Evolutionary conservation across 2,888 invertebrate genomes (phyloP).

Genomic region (Thelaira solivaga): DNA sequence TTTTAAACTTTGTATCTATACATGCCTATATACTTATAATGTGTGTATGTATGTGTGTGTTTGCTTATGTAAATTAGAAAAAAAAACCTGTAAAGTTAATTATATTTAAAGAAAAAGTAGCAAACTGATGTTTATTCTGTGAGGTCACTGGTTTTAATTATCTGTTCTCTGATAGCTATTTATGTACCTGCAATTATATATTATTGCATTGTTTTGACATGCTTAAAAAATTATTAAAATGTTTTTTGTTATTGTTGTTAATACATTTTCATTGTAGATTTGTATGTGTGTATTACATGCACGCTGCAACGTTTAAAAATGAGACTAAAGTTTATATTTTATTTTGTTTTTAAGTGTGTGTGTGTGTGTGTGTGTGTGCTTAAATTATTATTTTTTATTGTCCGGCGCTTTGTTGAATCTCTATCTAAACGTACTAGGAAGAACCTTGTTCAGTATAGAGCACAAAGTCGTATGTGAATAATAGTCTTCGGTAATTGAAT

Average conservation of each 20-base stretch:
- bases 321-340: neutral
- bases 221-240: neutral
- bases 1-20: too few relatives aligned
- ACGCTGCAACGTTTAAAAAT: neutral
- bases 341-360: neutral
- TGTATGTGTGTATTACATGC: too few relatives aligned
- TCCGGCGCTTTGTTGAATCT: slow-evolving; percentile 45
- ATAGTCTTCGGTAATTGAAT: too few relatives aligned
- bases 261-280: neutral
- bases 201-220: neutral
- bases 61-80: too few relatives aligned
- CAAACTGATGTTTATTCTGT: neutral
- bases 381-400: slow-evolving; percentile 9
- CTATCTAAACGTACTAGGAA: slow-evolving; percentile 69
- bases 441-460: slow-evolving; percentile 68
- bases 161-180: neutral
- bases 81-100: neutral
- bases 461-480: too few relatives aligned
- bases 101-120: neutral
- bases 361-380: too few relatives aligned
- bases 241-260: neutral
- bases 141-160: neutral
- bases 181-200: neutral
- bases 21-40: too few relatives aligned
- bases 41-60: too few relatives aligned